These are phyloP conservation scores for Lacerta agilis DNA, from an alignment of 2,797 vertebrate genomes.

Conservation along the genomic window DNA sequence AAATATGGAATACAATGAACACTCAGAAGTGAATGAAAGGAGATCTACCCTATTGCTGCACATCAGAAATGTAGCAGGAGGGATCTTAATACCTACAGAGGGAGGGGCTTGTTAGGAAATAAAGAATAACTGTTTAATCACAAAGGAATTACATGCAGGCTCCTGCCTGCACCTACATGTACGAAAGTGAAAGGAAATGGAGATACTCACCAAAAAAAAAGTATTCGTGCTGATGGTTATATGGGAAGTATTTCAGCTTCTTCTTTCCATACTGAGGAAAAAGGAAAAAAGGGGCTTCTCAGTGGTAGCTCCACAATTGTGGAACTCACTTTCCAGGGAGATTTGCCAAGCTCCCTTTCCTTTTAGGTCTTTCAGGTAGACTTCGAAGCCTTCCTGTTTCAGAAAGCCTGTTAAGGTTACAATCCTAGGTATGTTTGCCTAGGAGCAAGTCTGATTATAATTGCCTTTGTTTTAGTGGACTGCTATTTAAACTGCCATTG, in stretches of 20 bases:
- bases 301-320: neutral
- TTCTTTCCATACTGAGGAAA: slow-evolving; percentile 89
- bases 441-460: too few relatives aligned
- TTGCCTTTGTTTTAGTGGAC: too few relatives aligned
- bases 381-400: neutral
- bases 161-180: neutral
- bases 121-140: slow-evolving; percentile 6
- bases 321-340: neutral
- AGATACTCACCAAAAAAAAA: slow-evolving; percentile 91
- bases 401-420: neutral
- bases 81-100: neutral
- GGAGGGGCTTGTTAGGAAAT: neutral
- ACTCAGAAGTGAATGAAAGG: neutral
- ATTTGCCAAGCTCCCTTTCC: neutral
- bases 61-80: neutral
- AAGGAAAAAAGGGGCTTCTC: slow-evolving; percentile 28
- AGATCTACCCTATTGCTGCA: neutral
- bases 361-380: neutral
- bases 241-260: slow-evolving; percentile 93
- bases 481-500: too few relatives aligned
- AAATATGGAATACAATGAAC: neutral
- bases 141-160: neutral
- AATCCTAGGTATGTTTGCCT: neutral
- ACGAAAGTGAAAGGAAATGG: neutral
- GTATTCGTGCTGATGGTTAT: slow-evolving; percentile 93